Evolutionary conservation across 2,888 invertebrate genomes (phyloP), one percentile per base, ranked within the genome.

Genomic region (Metellina segmentata): DNA sequence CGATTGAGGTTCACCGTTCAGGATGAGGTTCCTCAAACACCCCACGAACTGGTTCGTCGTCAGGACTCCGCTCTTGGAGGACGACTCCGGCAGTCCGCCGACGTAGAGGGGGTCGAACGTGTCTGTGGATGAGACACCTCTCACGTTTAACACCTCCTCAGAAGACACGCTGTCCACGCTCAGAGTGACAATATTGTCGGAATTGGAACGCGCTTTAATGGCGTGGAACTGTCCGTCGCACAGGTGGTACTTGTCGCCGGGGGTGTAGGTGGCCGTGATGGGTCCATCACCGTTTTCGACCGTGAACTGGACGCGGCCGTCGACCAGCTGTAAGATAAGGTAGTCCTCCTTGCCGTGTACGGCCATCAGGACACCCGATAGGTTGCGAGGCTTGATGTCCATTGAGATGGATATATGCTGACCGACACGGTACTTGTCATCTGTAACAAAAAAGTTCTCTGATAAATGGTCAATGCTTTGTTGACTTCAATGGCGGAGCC

Each of bases 111-210:
- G 97, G 93, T 98, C 97, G 52, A 96, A 96, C 0, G 98, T 98
- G 94, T 97, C 97, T 0, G 98, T 97, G 0, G 96, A 96, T 0
- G 96, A 96, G 48, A 96, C 96, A 20, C 96, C 96, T 48, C 96
- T 96, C 7, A 97, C 97, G 6, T 94, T 94, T 61, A 97, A 96
- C 2, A 97, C 97, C 0, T 97, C 97, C 93, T 96, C 96, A 0
- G 97, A 96, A 94, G 96, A 96, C 89, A 96, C 96, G 9, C 97
- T 97, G 95, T 99, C 98, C 1, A 99, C 98, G 0, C 97, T 97
- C 85, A 99, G 95, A 0, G 97, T 97, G 7, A 98, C 97, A 34
- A 98, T 97, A 95, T 98, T 98, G 95, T 97, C 97, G n/a, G 97
- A 97, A 95, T 99, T 99, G 34, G 34, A 34, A 52, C 97, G 96